Conservation (phyloP, 2,113 vertebrate species). For the Motacilla tschutschensis region DNA sequence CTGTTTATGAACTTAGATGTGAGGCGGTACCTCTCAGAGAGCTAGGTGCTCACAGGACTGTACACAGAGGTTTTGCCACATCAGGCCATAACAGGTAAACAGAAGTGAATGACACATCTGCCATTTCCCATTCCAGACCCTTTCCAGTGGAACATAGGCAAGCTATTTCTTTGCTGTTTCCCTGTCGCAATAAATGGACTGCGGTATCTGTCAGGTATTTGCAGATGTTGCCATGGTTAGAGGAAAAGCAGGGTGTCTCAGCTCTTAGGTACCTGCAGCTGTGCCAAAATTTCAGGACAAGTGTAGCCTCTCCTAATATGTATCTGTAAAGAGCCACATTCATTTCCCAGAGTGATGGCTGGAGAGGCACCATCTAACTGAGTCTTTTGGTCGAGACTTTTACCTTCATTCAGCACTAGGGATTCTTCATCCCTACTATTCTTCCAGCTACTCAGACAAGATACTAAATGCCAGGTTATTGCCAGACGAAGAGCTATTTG, state of each 20-base stretch:
- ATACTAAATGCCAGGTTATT: background rate
- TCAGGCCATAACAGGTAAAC: background rate
- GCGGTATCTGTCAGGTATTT: background rate
- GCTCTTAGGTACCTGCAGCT: background rate
- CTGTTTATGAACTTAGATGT: background rate
- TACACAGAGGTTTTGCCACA: background rate
- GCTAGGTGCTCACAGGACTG: background rate
- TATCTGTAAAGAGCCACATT: background rate
- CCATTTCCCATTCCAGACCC: background rate
- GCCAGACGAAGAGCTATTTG: background rate
- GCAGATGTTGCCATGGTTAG: background rate
- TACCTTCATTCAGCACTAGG: background rate
- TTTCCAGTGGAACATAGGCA: background rate
- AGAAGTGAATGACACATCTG: background rate
- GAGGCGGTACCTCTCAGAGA: background rate
- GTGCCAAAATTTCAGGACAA: fast-evolving
- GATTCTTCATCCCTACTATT: background rate
- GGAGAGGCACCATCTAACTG: background rate
- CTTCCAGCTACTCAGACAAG: background rate
- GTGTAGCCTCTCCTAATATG: background rate
- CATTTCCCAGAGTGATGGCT: background rate
- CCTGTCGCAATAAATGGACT: background rate
- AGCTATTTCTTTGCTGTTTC: background rate
- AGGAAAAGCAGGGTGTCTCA: background rate
- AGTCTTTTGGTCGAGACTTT: background rate